Conservation (phyloP, 2,888 invertebrate species). For the Ctenicera cuprea region DNA sequence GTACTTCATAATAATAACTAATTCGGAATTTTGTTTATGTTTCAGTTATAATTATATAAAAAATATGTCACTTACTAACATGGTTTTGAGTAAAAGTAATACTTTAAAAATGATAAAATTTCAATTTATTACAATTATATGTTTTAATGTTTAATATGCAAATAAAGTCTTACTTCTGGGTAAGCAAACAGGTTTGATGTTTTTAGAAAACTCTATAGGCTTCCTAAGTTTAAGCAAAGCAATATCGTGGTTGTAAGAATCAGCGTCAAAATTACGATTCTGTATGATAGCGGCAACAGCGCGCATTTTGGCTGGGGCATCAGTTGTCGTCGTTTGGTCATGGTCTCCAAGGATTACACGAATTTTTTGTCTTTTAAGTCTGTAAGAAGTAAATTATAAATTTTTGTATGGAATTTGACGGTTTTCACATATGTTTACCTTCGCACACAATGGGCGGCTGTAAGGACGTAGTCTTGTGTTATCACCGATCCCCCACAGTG, state of each 20-base stretch:
- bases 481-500: conserved; percentile 91
- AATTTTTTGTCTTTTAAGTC: conserved; percentile 86
- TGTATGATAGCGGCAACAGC: conserved; percentile 86
- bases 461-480: conserved; percentile 88
- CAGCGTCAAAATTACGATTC: conserved; percentile 89
- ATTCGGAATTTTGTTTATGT: neutral
- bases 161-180: conserved; percentile 69
- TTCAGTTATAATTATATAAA: neutral
- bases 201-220: conserved; percentile 85
- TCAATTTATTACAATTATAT: no score
- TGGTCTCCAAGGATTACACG: conserved; percentile 90
- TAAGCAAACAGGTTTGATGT: conserved; percentile 85
- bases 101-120: no score
- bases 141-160: no score
- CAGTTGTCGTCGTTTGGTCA: conserved; percentile 86
- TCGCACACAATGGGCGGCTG: conserved; percentile 91
- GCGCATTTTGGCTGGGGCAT: conserved; percentile 87
- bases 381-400: conserved; percentile 67
- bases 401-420: neutral
- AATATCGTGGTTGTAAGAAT: conserved; percentile 91
- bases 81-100: no score
- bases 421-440: conserved; percentile 73
- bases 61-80: no score
- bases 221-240: conserved; percentile 86
- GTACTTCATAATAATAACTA: neutral